Conservation (phyloP, 1,140 invertebrate species). For the Drosophila pallidifrons region DNA sequence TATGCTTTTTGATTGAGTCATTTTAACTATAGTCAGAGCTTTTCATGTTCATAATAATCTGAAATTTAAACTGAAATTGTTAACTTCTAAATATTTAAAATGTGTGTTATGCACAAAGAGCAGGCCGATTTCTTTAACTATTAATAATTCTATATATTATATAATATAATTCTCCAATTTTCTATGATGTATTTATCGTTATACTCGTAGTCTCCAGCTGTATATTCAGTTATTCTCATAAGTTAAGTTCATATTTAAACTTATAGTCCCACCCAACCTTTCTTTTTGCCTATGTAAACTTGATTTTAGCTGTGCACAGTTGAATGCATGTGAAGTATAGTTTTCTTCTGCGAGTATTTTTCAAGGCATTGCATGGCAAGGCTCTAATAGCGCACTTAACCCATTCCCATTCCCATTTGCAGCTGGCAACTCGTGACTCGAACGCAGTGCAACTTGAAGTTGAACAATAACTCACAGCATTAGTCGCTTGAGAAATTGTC, state of each 20-base stretch:
- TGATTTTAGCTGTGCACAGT: neutral
- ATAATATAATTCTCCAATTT: too few species aligned
- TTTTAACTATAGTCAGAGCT: too few species aligned
- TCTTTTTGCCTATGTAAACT: neutral
- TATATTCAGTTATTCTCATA: neutral
- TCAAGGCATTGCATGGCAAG: neutral
- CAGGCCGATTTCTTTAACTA: too few species aligned
- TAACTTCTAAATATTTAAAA: too few species aligned
- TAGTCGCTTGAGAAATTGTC: conserved; percentile 81
- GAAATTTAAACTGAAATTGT: too few species aligned
- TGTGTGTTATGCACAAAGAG: too few species aligned
- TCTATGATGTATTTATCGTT: too few species aligned
- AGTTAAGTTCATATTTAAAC: neutral
- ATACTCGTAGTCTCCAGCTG: too few species aligned
- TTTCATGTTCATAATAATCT: too few species aligned
- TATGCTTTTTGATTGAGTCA: too few species aligned
- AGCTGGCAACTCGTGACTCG: conserved; percentile 10
- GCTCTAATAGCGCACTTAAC: conserved; percentile 49
- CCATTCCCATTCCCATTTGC: conserved; percentile 3
- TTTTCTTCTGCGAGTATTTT: neutral
- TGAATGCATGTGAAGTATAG: conserved; percentile 14
- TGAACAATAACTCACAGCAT: conserved; percentile 78
- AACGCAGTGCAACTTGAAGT: conserved; percentile 22
- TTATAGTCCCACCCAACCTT: neutral
- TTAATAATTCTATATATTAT: too few species aligned